These are phyloP conservation scores for Anguilla megastoma DNA, from an alignment of 2,797 vertebrate genomes.

Conservation along the genomic window DNA sequence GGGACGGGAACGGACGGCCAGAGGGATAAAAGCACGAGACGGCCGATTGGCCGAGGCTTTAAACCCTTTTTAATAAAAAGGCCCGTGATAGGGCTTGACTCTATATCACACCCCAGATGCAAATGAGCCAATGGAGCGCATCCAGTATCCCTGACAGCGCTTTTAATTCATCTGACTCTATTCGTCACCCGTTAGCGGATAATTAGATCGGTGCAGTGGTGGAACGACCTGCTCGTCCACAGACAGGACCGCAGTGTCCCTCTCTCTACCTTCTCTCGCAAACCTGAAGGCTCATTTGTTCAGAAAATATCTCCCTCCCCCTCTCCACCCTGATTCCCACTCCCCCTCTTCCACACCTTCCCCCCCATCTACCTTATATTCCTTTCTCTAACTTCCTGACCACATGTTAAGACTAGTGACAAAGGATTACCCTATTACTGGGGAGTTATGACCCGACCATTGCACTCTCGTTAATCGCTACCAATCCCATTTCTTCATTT, in stretches of 20 bases:
- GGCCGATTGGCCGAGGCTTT: too few species aligned
- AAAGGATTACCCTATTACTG: too few species aligned
- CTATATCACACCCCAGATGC: background rate
- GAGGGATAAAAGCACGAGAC: background rate
- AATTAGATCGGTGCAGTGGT: background rate
- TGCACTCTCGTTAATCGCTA: too few species aligned
- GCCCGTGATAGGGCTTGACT: background rate
- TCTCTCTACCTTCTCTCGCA: background rate
- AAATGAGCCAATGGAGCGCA: background rate
- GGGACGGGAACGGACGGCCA: background rate
- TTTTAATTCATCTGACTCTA: constrained; percentile 12
- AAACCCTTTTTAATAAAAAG: background rate
- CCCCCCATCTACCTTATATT: too few species aligned
- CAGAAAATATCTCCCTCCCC: too few species aligned
- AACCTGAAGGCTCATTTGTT: background rate
- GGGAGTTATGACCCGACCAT: too few species aligned
- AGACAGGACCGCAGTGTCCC: background rate
- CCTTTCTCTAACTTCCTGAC: too few species aligned
- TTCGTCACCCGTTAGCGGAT: constrained; percentile 6
- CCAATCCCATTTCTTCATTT: too few species aligned
- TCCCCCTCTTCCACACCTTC: too few species aligned
- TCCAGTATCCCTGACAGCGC: background rate
- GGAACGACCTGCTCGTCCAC: background rate
- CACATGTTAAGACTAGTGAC: too few species aligned
- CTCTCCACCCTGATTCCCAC: too few species aligned